Evolutionary conservation across 2,797 vertebrate genomes (phyloP).

Genomic region (Phaenicophaeus curvirostris): DNA sequence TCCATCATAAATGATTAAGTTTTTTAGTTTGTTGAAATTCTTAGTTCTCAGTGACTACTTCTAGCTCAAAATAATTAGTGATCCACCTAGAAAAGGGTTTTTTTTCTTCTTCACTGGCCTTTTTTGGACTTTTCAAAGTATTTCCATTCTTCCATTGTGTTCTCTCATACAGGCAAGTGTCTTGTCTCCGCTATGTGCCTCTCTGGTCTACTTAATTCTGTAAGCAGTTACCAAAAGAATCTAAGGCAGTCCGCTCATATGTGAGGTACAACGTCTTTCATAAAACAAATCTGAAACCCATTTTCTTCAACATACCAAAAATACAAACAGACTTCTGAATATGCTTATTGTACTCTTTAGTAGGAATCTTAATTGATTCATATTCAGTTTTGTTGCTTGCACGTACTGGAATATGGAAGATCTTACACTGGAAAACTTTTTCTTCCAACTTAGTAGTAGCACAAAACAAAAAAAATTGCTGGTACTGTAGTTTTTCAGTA

Average conservation of each 20-base stretch:
- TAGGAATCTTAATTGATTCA: neutral
- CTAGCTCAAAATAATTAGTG: neutral
- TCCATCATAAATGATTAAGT: neutral
- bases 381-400: neutral
- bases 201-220: neutral
- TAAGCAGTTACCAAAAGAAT: neutral
- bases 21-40: neutral
- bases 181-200: neutral
- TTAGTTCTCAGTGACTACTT: neutral
- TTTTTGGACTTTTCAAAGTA: neutral
- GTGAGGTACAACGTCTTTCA: neutral
- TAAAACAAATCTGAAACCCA: neutral
- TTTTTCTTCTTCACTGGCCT: neutral
- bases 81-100: neutral
- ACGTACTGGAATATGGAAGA: neutral
- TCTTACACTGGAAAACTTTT: neutral
- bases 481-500: neutral
- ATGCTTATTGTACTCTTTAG: neutral
- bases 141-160: neutral
- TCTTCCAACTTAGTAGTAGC: neutral
- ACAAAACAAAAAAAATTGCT: neutral
- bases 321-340: neutral
- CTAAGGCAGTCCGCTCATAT: neutral
- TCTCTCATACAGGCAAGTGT: neutral
- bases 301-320: neutral